Conservation (phyloP, 2,797 vertebrate genomes). For the Fistularia commersonii region DNA sequence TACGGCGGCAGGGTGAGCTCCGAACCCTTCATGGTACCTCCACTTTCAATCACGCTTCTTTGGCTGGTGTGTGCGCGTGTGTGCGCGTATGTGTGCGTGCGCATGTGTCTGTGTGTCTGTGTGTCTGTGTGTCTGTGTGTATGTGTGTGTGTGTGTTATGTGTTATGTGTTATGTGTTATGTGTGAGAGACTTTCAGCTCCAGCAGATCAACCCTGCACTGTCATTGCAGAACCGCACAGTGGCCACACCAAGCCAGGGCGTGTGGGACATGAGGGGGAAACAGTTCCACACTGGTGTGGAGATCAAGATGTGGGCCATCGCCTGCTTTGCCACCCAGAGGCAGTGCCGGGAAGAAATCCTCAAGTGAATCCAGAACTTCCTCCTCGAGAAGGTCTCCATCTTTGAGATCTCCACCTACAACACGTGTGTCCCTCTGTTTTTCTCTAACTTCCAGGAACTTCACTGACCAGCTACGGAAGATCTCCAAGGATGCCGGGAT, state of each 20-base stretch:
- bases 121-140: conserved; percentile 15
- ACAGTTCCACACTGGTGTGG: conserved; percentile 96
- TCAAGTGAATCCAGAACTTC: conserved; percentile 81
- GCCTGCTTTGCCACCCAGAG: conserved; percentile 81
- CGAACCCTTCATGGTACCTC: conserved; percentile 71
- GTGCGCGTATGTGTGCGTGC: conserved; percentile 9
- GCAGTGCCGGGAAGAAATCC: conserved; percentile 94
- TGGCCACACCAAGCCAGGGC: conserved; percentile 95
- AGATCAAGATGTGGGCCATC: conserved; percentile 95
- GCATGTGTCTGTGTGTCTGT: conserved; percentile 9
- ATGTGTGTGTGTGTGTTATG: conserved; percentile 23
- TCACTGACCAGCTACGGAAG: conserved; percentile 82
- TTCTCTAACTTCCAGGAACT: conserved; percentile 51
- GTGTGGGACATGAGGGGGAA: conserved; percentile 99
- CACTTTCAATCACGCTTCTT: conserved; percentile 55
- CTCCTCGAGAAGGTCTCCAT: too few species aligned
- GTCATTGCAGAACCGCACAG: conserved; percentile 87
- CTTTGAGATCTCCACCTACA: too few species aligned
- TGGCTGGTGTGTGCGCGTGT: conserved; percentile 15
- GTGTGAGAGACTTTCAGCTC: conserved; percentile 35
- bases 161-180: conserved; percentile 13
- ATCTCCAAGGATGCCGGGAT: too few species aligned
- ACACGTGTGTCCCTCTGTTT: background rate
- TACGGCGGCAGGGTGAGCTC: conserved; percentile 94
- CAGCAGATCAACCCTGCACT: conserved; percentile 65